These are phyloP conservation scores for Balearica regulorum DNA, from an alignment of 2,797 vertebrate genomes.

Conservation along the genomic window DNA sequence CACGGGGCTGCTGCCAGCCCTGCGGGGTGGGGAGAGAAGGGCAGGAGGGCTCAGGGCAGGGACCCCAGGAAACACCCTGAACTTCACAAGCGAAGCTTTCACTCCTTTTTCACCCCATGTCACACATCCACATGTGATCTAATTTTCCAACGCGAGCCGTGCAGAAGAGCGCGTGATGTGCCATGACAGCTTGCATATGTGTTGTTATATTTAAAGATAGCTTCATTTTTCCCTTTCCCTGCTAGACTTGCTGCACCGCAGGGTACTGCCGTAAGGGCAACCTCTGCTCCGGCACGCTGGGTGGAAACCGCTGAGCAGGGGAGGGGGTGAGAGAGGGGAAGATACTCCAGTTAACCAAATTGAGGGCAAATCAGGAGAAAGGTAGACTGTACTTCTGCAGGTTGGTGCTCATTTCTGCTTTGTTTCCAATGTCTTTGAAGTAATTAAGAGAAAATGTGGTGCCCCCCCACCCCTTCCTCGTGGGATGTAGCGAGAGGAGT, in stretches of 20 bases:
- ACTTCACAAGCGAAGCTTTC: not conserved
- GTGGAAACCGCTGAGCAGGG: not conserved
- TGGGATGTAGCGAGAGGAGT: not conserved
- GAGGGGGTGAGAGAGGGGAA: not conserved
- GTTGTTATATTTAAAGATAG: not conserved
- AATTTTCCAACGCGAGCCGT: not conserved
- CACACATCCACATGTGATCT: not conserved
- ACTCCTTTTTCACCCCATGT: not conserved
- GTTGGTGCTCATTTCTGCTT: not conserved
- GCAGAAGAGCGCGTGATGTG: not conserved
- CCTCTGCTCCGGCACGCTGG: not conserved
- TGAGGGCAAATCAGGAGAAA: not conserved
- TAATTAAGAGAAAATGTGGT: not conserved
- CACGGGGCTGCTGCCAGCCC: not conserved
- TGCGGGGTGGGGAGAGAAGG: not conserved
- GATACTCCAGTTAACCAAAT: not conserved
- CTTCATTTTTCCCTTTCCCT: not conserved
- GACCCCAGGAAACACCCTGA: not conserved
- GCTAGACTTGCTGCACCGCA: not conserved
- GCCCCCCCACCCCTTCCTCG: not conserved
- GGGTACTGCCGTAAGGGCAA: not conserved
- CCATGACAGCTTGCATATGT: slow-evolving; percentile 5
- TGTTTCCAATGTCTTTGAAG: not conserved
- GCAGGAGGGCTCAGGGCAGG: not conserved
- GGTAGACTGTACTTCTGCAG: not conserved